Conservation (phyloP, 2,888 invertebrate species). For the Eupithecia tripunctaria region DNA sequence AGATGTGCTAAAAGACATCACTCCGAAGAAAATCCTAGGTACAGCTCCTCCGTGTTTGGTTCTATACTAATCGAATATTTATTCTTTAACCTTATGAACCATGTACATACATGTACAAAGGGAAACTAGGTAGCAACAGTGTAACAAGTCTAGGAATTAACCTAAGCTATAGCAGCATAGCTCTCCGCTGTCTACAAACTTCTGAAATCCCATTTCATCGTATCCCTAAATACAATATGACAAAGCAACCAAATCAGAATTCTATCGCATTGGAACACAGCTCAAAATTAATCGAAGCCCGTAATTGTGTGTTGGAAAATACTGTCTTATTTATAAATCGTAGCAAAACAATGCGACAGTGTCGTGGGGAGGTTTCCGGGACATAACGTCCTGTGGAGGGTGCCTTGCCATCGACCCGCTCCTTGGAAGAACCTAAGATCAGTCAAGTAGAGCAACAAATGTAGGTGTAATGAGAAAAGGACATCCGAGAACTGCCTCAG, state of each 20-base stretch:
- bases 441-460: neutral
- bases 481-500: neutral
- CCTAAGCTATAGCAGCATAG: neutral
- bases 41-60: no score
- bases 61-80: neutral
- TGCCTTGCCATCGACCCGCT: constrained; percentile 56
- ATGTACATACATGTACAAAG: neutral
- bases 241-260: constrained; percentile 3
- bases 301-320: constrained; percentile 30
- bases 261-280: constrained; percentile 21
- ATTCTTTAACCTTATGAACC: neutral
- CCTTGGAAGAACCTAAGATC: constrained; percentile 5
- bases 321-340: constrained; percentile 49
- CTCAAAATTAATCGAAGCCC: constrained; percentile 32
- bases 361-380: constrained; percentile 63
- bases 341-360: constrained; percentile 56
- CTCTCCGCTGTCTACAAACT: constrained; percentile 18
- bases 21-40: no score
- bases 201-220: constrained; percentile 5
- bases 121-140: neutral
- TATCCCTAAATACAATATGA: neutral
- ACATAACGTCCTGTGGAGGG: constrained; percentile 58
- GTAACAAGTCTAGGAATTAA: neutral
- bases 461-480: neutral
- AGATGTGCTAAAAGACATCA: no score